These are phyloP conservation scores for Atopsyche davidsoni DNA, from an alignment of 1,140 invertebrate genomes.

Conservation along the genomic window DNA sequence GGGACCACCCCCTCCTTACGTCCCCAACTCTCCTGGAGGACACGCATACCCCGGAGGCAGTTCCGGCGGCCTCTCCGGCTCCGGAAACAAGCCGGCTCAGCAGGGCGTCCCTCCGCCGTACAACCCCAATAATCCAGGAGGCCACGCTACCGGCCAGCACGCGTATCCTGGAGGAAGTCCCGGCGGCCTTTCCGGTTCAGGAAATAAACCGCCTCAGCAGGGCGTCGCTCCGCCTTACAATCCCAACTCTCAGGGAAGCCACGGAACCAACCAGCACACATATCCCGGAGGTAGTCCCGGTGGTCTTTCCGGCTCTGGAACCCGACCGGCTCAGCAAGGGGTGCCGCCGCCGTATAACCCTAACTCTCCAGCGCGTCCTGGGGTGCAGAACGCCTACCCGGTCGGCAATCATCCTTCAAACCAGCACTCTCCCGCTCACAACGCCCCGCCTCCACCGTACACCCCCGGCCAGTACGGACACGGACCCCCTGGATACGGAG, in stretches of 20 bases:
- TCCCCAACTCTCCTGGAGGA: conserved; percentile 10
- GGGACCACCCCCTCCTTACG: conserved; percentile 37
- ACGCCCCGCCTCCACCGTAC: conserved; percentile 5
- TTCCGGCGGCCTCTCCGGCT: too few species aligned
- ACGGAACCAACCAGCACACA: not conserved
- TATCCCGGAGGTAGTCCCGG: not conserved
- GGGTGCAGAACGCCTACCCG: conserved; percentile 3
- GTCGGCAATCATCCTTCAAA: conserved; percentile 6
- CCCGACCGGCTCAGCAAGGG: not conserved
- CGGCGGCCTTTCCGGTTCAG: too few species aligned
- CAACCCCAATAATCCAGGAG: conserved; percentile 11
- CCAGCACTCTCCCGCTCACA: conserved; percentile 2
- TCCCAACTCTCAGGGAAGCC: conserved; percentile 10
- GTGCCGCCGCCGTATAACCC: conserved; percentile 13
- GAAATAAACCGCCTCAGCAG: conserved; percentile 21
- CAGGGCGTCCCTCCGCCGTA: conserved; percentile 38
- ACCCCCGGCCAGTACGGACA: conserved; percentile 28
- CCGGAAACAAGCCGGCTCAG: not conserved
- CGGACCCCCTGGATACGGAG: conserved; percentile 17
- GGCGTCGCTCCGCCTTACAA: conserved; percentile 36
- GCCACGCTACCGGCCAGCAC: too few species aligned
- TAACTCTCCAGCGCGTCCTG: conserved; percentile 5
- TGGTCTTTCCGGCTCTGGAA: not conserved
- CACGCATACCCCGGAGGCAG: too few species aligned
- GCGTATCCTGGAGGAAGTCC: too few species aligned